Conservation (phyloP, 2,113 vertebrate genomes). For the Craseonycteris thonglongyai region DNA sequence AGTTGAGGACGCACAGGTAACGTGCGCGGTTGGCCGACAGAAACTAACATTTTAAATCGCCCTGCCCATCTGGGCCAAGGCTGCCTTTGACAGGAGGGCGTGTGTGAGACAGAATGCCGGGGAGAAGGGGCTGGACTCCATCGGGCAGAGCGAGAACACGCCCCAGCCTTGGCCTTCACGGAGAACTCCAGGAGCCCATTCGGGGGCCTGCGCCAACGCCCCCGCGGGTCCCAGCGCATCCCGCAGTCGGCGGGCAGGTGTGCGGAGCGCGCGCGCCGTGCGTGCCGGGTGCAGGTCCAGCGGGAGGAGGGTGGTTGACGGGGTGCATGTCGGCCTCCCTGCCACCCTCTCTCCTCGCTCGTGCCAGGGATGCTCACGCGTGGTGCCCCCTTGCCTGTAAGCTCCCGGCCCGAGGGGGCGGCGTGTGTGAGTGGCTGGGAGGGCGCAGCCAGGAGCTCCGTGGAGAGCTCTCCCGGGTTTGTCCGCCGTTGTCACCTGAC, state of each 20-base stretch:
- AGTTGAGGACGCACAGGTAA: not conserved
- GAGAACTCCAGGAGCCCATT: not conserved
- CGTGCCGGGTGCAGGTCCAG: not conserved
- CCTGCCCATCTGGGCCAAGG: not conserved
- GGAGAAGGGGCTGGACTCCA: not conserved
- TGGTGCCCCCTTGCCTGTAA: not conserved
- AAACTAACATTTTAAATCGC: not conserved
- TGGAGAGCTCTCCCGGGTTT: constrained; percentile 56
- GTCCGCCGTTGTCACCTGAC: constrained; percentile 77
- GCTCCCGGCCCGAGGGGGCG: not conserved
- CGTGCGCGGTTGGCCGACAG: not conserved
- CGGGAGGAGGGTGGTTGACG: not conserved
- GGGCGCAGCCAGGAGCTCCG: constrained; percentile 37
- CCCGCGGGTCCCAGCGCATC: not conserved
- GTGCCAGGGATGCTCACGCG: not conserved
- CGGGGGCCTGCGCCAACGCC: not conserved
- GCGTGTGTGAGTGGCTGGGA: constrained; percentile 49
- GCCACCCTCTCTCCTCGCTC: not conserved
- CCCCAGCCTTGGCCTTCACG: not conserved
- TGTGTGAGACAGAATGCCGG: not conserved
- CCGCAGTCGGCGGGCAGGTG: constrained; percentile 32
- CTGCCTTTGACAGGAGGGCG: not conserved
- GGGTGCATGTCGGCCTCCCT: not conserved
- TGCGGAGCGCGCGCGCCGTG: not conserved
- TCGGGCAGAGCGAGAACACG: not conserved